Conservation (phyloP, 1,140 invertebrate genomes). For the Globodera rostochiensis region DNA sequence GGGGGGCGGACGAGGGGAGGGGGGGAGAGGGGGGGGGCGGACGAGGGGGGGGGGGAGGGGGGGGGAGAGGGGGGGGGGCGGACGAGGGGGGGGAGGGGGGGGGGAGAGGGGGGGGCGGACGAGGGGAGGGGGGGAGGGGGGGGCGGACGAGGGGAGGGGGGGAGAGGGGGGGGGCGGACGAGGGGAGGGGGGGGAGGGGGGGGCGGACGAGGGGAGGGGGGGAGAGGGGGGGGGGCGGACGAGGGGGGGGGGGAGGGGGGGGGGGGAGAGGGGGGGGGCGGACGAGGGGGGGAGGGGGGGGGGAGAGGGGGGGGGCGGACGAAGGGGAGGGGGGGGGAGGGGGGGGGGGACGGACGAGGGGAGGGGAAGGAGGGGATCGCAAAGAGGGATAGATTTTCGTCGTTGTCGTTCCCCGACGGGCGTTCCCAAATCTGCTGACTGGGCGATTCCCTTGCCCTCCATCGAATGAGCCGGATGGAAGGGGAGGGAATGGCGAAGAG, state of each 20-base stretch:
- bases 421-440: neutral
- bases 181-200: no score
- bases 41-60: no score
- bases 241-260: no score
- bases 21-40: no score
- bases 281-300: neutral
- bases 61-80: no score
- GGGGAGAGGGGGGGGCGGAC: neutral
- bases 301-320: neutral
- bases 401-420: neutral
- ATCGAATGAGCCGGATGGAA: neutral
- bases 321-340: neutral
- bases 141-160: no score
- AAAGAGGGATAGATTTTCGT: neutral
- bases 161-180: no score
- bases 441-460: neutral
- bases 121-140: neutral
- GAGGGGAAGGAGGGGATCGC: neutral
- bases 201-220: no score
- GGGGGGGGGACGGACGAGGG: neutral
- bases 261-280: no score
- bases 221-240: no score
- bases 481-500: conserved; percentile 11
- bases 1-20: no score
- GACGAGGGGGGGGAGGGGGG: no score